Evolutionary conservation across 2,113 vertebrate genomes (phyloP).

Genomic region (Microcebus jonahi): DNA sequence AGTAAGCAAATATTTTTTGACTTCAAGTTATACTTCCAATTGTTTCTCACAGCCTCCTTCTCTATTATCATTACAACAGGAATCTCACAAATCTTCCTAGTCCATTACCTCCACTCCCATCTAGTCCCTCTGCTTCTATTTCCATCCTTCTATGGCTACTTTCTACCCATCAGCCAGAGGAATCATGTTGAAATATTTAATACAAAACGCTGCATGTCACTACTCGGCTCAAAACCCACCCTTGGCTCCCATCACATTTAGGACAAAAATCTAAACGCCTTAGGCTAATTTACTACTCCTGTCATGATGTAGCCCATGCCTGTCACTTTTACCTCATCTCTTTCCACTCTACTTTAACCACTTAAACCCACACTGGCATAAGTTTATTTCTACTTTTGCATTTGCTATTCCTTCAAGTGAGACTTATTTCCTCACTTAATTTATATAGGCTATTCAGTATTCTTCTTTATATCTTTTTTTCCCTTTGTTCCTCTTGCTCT

Average conservation of each 20-base stretch:
- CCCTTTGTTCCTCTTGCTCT: not conserved
- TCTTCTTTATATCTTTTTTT: not conserved
- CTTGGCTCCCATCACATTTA: not conserved
- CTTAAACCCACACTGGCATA: not conserved
- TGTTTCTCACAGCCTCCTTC: not conserved
- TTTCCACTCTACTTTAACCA: not conserved
- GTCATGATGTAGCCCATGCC: not conserved
- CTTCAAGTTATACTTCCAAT: not conserved
- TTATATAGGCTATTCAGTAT: not conserved
- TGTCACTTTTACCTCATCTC: not conserved
- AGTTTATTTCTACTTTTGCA: not conserved
- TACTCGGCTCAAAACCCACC: not conserved
- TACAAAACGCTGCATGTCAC: not conserved
- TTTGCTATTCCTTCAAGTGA: not conserved
- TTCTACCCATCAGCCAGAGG: rapidly evolving
- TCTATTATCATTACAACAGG: not conserved
- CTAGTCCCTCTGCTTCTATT: not conserved
- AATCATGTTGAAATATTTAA: not conserved
- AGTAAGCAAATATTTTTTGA: not conserved
- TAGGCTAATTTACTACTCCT: not conserved
- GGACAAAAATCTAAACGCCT: not conserved
- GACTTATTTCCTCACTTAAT: not conserved
- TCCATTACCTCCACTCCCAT: rapidly evolving
- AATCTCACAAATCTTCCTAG: not conserved
- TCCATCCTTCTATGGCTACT: not conserved